Evolutionary conservation across 2,113 vertebrate genomes (phyloP).

Genomic region (Halichoerus grypus): DNA sequence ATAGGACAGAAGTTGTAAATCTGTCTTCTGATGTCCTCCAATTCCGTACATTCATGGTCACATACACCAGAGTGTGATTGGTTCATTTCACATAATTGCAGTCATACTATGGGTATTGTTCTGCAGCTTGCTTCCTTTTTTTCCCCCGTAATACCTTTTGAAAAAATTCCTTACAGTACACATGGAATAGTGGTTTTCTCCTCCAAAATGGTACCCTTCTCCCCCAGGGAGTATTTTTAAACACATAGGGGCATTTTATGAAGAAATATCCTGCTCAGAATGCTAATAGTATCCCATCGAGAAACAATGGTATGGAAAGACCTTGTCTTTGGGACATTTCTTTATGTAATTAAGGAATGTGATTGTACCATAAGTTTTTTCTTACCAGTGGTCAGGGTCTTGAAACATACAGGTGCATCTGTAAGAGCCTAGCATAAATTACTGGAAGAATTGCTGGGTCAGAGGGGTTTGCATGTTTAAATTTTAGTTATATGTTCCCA

Average conservation of each 20-base stretch:
- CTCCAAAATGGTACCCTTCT: not conserved
- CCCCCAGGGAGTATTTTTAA: not conserved
- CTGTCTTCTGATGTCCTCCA: not conserved
- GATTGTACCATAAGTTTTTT: not conserved
- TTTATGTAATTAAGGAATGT: not conserved
- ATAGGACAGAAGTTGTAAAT: not conserved
- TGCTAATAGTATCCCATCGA: not conserved
- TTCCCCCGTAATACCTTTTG: not conserved
- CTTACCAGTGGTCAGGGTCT: not conserved
- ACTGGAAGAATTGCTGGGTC: not conserved
- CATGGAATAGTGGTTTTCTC: not conserved
- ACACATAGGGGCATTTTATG: not conserved
- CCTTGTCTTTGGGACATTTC: not conserved
- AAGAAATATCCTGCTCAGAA: not conserved
- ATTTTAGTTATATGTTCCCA: not conserved
- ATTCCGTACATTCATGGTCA: not conserved
- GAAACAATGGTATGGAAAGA: not conserved
- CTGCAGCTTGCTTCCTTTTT: not conserved
- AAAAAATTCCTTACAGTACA: not conserved
- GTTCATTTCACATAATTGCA: conserved; percentile 26
- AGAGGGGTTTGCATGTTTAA: not conserved
- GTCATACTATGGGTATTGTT: not conserved
- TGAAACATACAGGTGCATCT: not conserved
- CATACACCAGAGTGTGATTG: not conserved
- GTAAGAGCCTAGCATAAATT: not conserved